Evolutionary conservation across 2,797 vertebrate species (phyloP).

Genomic region (Gobio occitaniae): DNA sequence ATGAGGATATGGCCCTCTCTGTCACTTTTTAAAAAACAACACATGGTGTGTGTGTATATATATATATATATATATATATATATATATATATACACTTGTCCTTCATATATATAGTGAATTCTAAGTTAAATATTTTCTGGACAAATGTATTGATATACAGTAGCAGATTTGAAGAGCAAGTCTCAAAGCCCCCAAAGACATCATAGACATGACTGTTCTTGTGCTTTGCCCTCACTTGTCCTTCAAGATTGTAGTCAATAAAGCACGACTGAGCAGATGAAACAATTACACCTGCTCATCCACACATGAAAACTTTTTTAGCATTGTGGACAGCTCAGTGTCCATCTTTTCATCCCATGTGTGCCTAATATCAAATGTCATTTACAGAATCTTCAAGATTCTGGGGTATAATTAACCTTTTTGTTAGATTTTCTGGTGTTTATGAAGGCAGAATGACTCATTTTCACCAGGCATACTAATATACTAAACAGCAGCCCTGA

Average conservation of each 20-base stretch:
- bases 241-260: conserved; percentile 29
- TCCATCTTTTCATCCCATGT: not conserved
- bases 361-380: conserved; percentile 3
- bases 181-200: not conserved
- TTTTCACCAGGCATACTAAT: not conserved
- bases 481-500: not conserved
- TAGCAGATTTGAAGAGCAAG: not conserved
- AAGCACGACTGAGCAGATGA: conserved; percentile 29
- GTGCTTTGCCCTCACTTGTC: not conserved
- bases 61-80: too few relatives aligned
- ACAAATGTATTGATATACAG: not conserved
- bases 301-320: conserved; percentile 18
- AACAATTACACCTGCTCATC: conserved; percentile 43
- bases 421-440: conserved; percentile 2
- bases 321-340: conserved; percentile 6
- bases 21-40: too few relatives aligned
- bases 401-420: not conserved
- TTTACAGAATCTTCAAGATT: conserved; percentile 5
- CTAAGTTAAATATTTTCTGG: not conserved
- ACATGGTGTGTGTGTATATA: too few relatives aligned
- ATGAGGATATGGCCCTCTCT: not conserved
- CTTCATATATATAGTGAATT: not conserved
- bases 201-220: not conserved
- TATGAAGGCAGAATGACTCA: conserved; percentile 5
- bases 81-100: too few relatives aligned